These are phyloP conservation scores for Ditula angustiorana DNA, from an alignment of 2,888 invertebrate species.

Conservation along the genomic window DNA sequence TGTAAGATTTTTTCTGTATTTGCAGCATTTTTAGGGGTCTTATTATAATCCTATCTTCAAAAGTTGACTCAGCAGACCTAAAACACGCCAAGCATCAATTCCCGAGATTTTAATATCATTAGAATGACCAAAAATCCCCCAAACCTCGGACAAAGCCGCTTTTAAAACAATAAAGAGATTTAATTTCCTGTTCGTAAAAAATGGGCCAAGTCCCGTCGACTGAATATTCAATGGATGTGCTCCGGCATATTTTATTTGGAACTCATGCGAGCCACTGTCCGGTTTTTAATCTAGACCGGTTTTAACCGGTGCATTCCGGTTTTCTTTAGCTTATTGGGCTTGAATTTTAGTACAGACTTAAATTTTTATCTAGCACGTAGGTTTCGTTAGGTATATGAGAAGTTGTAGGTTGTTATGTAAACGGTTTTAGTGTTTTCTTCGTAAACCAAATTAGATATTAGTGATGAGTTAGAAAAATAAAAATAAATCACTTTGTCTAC, in stretches of 20 bases:
- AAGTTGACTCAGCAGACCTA: too few species aligned
- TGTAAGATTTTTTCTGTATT: too few species aligned
- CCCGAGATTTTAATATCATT: constrained; percentile 29
- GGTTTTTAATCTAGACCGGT: constrained; percentile 38
- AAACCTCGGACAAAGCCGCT: constrained; percentile 29
- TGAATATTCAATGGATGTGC: constrained; percentile 70
- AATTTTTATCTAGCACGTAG: too few species aligned
- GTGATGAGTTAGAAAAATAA: too few species aligned
- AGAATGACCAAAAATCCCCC: constrained; percentile 22
- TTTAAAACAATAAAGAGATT: constrained; percentile 38
- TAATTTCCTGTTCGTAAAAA: constrained; percentile 78
- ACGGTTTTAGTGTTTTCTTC: too few species aligned
- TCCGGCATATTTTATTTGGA: constrained; percentile 66
- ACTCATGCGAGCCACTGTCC: constrained; percentile 44
- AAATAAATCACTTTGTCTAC: too few species aligned
- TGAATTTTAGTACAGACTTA: neutral
- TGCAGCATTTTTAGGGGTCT: neutral
- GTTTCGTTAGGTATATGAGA: neutral
- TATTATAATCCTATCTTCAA: too few species aligned
- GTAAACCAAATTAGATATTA: too few species aligned
- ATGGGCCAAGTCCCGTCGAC: constrained; percentile 68
- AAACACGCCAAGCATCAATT: constrained; percentile 1
- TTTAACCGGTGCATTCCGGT: constrained; percentile 10
- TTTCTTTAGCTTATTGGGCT: constrained; percentile 2
- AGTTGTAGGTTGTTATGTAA: too few species aligned